These are phyloP conservation scores for Peromyscus californicus DNA, from an alignment of 2,113 vertebrate genomes.

Conservation along the genomic window DNA sequence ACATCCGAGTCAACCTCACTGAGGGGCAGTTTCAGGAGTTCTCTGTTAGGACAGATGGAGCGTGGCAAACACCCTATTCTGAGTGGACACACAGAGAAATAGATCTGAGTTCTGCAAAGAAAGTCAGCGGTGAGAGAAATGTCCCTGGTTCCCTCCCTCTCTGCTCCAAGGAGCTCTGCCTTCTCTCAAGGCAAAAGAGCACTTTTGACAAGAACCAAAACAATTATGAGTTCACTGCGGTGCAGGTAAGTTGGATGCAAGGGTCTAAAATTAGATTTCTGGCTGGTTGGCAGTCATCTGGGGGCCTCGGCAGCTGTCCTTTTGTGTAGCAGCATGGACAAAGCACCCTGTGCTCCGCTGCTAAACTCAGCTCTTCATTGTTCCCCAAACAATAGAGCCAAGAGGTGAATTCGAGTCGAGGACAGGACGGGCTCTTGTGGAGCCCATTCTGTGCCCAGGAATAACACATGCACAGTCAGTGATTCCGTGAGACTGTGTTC, in stretches of 20 bases:
- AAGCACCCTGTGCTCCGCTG: not conserved
- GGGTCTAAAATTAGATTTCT: conserved; percentile 62
- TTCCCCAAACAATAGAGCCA: conserved; percentile 54
- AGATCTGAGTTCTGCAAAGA: conserved; percentile 15
- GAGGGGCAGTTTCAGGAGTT: not conserved
- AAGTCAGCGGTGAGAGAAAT: conserved; percentile 3
- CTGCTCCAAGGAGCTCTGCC: not conserved
- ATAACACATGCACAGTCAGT: not conserved
- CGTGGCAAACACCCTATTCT: not conserved
- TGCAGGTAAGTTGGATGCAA: conserved; percentile 21
- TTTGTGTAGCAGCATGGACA: conserved; percentile 61
- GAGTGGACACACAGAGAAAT: not conserved
- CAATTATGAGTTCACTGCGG: not conserved
- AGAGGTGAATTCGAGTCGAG: not conserved
- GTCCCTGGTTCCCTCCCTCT: not conserved
- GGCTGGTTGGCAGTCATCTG: conserved; percentile 39
- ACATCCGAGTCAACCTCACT: not conserved
- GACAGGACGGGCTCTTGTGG: conserved; percentile 17
- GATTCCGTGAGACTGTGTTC: conserved; percentile 19
- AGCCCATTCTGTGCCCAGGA: not conserved
- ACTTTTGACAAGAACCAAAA: conserved; percentile 47
- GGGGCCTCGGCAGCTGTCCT: conserved; percentile 56
- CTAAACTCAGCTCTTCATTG: conserved; percentile 31
- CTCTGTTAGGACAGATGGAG: not conserved
- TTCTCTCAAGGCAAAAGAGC: not conserved